Evolutionary conservation across 1,140 invertebrate genomes (phyloP), one percentile per base, ranked within the genome.

Genomic region (Hylaeus anthracinus): DNA sequence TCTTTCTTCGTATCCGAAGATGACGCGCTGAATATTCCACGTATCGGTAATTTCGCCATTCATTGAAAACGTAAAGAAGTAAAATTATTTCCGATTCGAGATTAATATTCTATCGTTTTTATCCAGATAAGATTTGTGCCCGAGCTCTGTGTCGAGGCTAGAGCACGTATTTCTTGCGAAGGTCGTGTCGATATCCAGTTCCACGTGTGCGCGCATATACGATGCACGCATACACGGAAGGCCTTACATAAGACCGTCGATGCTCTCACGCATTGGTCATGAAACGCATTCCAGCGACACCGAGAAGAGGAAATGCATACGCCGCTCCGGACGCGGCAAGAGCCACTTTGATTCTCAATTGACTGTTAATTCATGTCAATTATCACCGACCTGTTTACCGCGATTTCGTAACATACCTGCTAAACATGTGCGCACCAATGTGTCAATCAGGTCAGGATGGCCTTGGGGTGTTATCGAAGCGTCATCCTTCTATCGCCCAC

Each of bases 281-380:
- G 8, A 9, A 56, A 53, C 73, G 15, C 26, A 55, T 58, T 12
- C 55, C 61, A 55, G 67, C 71, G 43, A 63, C 2, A 37, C 41
- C 53, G 63, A 71, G 65, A 82, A 63, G 66, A 82, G 71, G 78
- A 81, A 85, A 77, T 37, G 70, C 72, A 64, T 39, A 69, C 48
- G 39, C 43, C 39, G 26, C 26, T 45, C 60, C n/a, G 48, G 12
- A 4, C 53, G 39, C 61, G 51, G 61, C 51, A 14, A 39, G 53
- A 71, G 6, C 6, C 70, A 70, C 67, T 75, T 72, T 51, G 58
- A 79, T 71, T 75, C 63, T 74, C 80, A 55, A 86, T 83, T 79
- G 75, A 14, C 41, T 51, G 85, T 79, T 85, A 86, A 86, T 85
- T 76, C 70, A 43, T 60, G 77, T 60, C 83, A 85, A 85, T 86